Evolutionary conservation across 2,888 invertebrate genomes (phyloP).

Genomic region (Antheraea yamamai): DNA sequence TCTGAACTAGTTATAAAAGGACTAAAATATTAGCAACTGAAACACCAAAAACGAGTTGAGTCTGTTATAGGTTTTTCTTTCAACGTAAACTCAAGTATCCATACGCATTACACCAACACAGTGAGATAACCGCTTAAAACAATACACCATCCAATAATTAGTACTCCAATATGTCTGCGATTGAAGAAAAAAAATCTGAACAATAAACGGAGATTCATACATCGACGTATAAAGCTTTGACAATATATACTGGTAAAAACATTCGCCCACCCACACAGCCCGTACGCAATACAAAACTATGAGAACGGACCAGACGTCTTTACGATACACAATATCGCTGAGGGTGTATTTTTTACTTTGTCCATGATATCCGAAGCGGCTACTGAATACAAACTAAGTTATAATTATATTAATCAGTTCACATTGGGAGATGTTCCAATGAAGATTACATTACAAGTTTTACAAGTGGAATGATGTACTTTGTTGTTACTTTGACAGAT

Average conservation of each 20-base stretch:
- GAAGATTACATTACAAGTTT: background rate
- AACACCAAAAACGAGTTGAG: too few relatives aligned
- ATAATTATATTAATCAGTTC: background rate
- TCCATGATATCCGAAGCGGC: slow-evolving; percentile 1
- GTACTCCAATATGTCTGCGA: too few relatives aligned
- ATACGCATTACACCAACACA: too few relatives aligned
- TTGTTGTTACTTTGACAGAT: background rate
- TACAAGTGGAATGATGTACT: background rate
- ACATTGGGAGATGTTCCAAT: background rate
- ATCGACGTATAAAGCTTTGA: background rate
- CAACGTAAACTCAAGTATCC: too few relatives aligned
- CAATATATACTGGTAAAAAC: background rate
- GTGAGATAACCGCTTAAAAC: too few relatives aligned
- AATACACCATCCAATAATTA: too few relatives aligned
- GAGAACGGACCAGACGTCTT: background rate
- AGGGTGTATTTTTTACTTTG: background rate
- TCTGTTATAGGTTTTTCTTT: too few relatives aligned
- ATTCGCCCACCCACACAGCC: background rate
- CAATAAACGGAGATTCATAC: background rate
- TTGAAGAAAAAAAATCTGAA: too few relatives aligned
- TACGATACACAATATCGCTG: background rate
- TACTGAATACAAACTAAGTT: slow-evolving; percentile 1
- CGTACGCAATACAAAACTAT: background rate
- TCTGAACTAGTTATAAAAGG: too few relatives aligned
- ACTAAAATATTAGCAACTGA: too few relatives aligned